phyloP scores from a whole-genome alignment of 2,888 invertebrate species.

The Leptopilina syphax region DNA sequence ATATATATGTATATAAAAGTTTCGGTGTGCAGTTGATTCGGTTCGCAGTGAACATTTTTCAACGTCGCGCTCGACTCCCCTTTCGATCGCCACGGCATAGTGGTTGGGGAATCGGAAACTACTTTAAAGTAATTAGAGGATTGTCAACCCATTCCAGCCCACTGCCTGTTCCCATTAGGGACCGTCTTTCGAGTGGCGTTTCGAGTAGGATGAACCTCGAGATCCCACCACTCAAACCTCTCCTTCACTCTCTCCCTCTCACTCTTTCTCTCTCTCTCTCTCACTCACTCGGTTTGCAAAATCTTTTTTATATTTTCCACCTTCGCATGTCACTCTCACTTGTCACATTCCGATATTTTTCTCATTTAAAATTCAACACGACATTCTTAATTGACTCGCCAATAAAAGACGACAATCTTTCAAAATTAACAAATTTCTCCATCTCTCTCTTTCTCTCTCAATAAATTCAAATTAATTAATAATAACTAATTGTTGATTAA shows the following conservation, averaged over 20 bases:
- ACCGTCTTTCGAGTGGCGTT: slow-evolving; percentile 53
- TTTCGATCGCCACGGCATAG: slow-evolving; percentile 49
- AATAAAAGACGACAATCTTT: slow-evolving; percentile 1
- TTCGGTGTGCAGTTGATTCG: slow-evolving; percentile 38
- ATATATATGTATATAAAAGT: slow-evolving; percentile 3
- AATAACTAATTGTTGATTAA: no score
- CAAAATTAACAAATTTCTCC: no score
- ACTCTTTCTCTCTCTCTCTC: not conserved
- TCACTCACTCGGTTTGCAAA: slow-evolving; percentile 15
- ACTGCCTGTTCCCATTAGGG: slow-evolving; percentile 71
- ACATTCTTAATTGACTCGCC: not conserved
- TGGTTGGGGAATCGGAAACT: slow-evolving; percentile 69
- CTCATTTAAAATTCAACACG: not conserved
- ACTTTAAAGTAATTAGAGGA: slow-evolving; percentile 76
- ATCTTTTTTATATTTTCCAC: slow-evolving; percentile 10
- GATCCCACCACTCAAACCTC: slow-evolving; percentile 34
- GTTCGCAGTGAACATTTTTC: slow-evolving; percentile 47
- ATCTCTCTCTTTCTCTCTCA: no score
- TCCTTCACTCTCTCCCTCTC: not conserved
- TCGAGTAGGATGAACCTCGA: slow-evolving; percentile 53
- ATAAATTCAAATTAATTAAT: no score
- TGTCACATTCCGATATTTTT: slow-evolving; percentile 15
- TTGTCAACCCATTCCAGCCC: slow-evolving; percentile 70
- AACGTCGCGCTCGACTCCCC: slow-evolving; percentile 49
- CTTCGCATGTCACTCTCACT: not conserved